Conservation (phyloP, 2,888 invertebrate genomes). For the Ochropacha duplaris region DNA sequence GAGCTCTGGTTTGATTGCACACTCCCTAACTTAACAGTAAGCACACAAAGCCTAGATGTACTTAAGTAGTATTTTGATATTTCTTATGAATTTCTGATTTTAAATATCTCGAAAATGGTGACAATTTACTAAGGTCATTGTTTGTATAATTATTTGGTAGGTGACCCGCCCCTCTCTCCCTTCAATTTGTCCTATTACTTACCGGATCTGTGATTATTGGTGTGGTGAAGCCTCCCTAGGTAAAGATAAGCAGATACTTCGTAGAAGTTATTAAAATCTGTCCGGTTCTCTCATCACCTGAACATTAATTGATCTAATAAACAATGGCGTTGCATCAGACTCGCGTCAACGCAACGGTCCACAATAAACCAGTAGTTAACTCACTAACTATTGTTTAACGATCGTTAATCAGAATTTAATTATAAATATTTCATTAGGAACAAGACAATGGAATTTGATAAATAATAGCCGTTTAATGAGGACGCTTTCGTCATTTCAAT, state of each 20-base stretch:
- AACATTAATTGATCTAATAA: background rate
- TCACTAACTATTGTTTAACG: conserved; percentile 10
- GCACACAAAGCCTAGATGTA: too few species aligned
- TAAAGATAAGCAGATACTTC: background rate
- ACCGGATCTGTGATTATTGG: too few species aligned
- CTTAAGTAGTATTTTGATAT: too few species aligned
- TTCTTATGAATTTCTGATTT: too few species aligned
- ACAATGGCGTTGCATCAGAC: background rate
- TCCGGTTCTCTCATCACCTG: background rate
- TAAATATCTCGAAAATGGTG: too few species aligned
- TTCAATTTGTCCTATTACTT: too few species aligned
- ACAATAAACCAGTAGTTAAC: background rate
- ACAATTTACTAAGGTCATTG: too few species aligned
- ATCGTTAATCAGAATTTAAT: conserved; percentile 25
- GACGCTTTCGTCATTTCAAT: conserved; percentile 3
- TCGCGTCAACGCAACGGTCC: background rate
- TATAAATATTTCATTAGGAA: conserved; percentile 14
- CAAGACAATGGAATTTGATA: conserved; percentile 23
- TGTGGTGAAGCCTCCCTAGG: too few species aligned
- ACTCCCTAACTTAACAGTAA: too few species aligned
- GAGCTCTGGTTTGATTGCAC: too few species aligned
- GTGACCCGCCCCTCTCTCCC: too few species aligned
- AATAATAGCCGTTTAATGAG: conserved; percentile 24
- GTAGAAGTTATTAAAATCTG: background rate
- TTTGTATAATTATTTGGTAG: too few species aligned